phyloP scores from a whole-genome alignment of 2,797 vertebrate genomes.

The Arrhamphus sclerolepis region DNA sequence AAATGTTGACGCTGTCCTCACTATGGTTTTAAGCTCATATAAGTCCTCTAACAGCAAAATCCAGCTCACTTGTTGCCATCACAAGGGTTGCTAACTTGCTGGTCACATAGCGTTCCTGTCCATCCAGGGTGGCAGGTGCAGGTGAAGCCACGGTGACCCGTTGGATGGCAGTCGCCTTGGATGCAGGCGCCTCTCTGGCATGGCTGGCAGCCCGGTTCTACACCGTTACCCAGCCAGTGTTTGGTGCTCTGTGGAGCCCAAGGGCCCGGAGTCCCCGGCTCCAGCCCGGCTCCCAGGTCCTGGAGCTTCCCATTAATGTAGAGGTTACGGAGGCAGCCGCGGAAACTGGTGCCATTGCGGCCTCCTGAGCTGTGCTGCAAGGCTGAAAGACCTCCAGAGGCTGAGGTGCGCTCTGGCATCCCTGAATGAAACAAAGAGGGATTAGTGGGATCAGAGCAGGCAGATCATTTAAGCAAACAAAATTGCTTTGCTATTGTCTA shows the following conservation, averaged over 20 bases:
- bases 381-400: constrained; percentile 81
- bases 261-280: constrained; percentile 80
- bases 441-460: constrained; percentile 3
- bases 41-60: background rate
- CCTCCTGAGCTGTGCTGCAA: constrained; percentile 86
- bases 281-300: constrained; percentile 88
- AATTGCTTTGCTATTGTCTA: too few species aligned
- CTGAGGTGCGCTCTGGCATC: constrained; percentile 87
- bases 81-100: constrained; percentile 93
- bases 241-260: constrained; percentile 82
- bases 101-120: constrained; percentile 90
- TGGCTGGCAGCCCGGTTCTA: constrained; percentile 93
- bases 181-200: constrained; percentile 91
- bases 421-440: constrained; percentile 74
- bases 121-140: constrained; percentile 96
- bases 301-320: constrained; percentile 96
- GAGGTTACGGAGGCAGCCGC: constrained; percentile 92
- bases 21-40: background rate
- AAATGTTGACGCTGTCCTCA: background rate
- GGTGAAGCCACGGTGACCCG: constrained; percentile 88
- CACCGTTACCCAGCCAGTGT: constrained; percentile 88
- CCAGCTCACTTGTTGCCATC: constrained; percentile 94
- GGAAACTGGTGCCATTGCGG: constrained; percentile 93
- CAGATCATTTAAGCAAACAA: too few species aligned
- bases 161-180: constrained; percentile 90